Evolutionary conservation across 2,888 invertebrate genomes (phyloP).

Genomic region (Lamellibrachia columna): DNA sequence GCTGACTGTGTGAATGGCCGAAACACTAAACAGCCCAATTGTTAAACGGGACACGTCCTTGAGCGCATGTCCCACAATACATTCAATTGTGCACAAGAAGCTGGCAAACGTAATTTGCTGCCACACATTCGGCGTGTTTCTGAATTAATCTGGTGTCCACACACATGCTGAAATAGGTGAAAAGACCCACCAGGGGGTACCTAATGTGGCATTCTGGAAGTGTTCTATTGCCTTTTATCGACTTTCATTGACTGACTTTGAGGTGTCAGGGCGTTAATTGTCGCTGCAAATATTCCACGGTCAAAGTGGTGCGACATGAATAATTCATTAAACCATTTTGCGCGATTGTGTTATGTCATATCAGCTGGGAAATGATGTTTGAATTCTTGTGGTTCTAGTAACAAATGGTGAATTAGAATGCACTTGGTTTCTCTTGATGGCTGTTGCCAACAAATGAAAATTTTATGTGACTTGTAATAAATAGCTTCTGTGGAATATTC

Average conservation of each 20-base stretch:
- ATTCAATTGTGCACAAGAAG: neutral
- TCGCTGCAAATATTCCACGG: neutral
- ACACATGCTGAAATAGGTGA: neutral
- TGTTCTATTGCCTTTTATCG: neutral
- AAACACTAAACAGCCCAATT: neutral
- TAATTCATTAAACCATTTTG: neutral
- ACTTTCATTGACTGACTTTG: conserved; percentile 13
- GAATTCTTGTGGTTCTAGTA: neutral
- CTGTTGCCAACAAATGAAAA: neutral
- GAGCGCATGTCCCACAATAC: neutral
- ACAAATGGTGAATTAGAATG: neutral
- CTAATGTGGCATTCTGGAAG: neutral
- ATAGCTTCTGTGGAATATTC: too few species aligned
- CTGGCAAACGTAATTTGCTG: conserved; percentile 12
- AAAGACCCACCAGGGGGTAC: neutral
- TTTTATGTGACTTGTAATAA: neutral
- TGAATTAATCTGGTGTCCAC: conserved; percentile 7
- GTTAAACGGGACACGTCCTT: neutral
- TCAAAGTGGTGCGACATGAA: neutral
- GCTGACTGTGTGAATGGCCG: neutral
- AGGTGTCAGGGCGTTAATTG: neutral
- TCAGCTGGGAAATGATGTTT: neutral
- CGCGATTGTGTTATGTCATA: neutral
- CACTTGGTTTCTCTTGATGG: neutral
- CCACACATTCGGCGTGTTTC: neutral